Evolutionary conservation across 2,113 vertebrate genomes (phyloP).

Genomic region (Suricata suricatta): DNA sequence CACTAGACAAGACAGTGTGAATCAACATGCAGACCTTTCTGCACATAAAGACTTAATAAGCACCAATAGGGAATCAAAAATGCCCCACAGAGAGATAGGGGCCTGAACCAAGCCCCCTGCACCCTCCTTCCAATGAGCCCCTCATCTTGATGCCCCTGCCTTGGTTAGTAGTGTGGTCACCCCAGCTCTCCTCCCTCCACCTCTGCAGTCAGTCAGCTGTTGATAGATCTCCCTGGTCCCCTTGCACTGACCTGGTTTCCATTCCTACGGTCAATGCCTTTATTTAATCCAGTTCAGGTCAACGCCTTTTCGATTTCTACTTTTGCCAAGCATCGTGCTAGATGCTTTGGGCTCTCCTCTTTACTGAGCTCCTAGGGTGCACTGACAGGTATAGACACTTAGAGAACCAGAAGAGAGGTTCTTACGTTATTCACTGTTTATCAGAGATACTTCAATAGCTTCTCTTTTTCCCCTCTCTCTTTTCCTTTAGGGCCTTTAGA

Average conservation of each 20-base stretch:
- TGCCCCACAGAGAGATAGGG: not conserved
- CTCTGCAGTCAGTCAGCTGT: not conserved
- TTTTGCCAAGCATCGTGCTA: not conserved
- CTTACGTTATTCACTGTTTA: not conserved
- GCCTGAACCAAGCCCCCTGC: not conserved
- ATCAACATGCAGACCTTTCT: not conserved
- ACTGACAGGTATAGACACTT: not conserved
- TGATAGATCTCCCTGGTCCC: not conserved
- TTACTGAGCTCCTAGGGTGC: not conserved
- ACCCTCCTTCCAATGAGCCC: not conserved
- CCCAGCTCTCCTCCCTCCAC: not conserved
- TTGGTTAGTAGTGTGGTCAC: not conserved
- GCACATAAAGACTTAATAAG: not conserved
- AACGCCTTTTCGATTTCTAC: not conserved
- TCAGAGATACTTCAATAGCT: not conserved
- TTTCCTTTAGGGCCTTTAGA: not conserved
- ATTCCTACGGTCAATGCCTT: not conserved
- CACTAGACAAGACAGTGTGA: not conserved
- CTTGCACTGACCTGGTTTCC: not conserved
- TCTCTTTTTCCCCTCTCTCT: rapidly evolving
- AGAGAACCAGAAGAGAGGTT: not conserved
- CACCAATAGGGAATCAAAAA: not conserved
- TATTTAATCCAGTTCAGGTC: not conserved
- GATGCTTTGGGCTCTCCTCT: not conserved
- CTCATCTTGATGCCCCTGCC: not conserved